Base-by-base conservation (phyloP, 2,888 invertebrate species). In the Drosophila hamatofila region DNA sequence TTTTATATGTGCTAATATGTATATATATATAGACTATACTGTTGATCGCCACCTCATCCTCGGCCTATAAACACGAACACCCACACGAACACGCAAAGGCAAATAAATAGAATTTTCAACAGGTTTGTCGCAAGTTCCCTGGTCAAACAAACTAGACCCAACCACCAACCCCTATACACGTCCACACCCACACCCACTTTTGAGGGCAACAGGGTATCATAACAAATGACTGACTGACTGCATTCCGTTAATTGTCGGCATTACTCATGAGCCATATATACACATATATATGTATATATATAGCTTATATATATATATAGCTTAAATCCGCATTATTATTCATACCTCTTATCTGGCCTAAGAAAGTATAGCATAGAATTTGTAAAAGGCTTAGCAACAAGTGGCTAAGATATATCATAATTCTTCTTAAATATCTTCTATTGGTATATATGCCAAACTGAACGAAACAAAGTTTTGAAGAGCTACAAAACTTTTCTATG, bases 281-380 rank as follows among this genome's bases (percentile, higher is more conserved):
- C 30, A 9, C 9, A 30, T 16, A 37, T 16, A 16, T 6, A 16
- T 37, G 11, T 18, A 49, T 49, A 49, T 51, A 70, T 58, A 70
- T 54, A 39, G 4, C 4, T 3, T 11, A 49, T 18, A 30, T 33
- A 65, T 58, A 70, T 55, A 41, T 48, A 27, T 42, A 57, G 21
- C 57, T 46, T 61, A 55, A 58, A 65, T 78, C 76, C 65, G 79
- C 79, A 77, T 55, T 79, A 77, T 77, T 77, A 77, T 79, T 77
- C 79, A 75, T 71, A 60, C 11, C 56, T 49, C 79, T 77, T 79
- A 77, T 79, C 75, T 57, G 62, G 4, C 25, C 3, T 42, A 42
- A 21, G 37, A 51, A 52, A 55, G 18, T 57, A 4, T 2, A 63
- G 37, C 25, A 59, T 52, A 71, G 35, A 55, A 59, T 58, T 30